Percentiles rank a stretch among this genome's conserved stretches.
These are phyloP conservation scores for Anabacerthia variegaticeps DNA, from an alignment of 2,797 vertebrate species.

Conservation along the genomic window DNA sequence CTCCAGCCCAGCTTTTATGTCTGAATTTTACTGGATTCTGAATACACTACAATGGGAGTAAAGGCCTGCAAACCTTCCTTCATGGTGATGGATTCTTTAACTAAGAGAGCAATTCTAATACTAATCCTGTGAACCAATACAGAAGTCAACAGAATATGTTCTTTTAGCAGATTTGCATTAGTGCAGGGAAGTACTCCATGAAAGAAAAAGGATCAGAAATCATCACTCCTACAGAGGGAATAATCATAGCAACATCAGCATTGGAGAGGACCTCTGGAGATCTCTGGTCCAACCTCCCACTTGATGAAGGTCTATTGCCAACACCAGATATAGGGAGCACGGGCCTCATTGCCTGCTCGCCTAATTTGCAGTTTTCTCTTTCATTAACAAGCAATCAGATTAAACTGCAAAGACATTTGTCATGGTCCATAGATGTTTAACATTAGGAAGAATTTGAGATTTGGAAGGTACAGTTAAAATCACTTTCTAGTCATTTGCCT, in stretches of 20 bases:
- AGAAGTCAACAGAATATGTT: neutral
- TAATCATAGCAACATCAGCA: neutral
- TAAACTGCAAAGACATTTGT: neutral
- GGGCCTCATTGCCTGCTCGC: neutral
- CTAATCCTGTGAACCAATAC: neutral
- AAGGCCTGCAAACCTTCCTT: neutral
- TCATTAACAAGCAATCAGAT: neutral
- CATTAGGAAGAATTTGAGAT: neutral
- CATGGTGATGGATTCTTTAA: neutral
- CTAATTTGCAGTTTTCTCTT: neutral
- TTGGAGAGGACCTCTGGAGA: neutral
- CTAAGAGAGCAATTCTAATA: neutral
- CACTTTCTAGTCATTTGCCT: neutral
- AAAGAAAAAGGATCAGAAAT: neutral
- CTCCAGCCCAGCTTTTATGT: neutral
- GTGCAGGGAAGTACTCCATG: neutral
- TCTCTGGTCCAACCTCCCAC: neutral
- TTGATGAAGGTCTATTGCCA: neutral
- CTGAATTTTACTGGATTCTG: neutral
- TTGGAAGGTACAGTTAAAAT: neutral
- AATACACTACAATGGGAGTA: neutral
- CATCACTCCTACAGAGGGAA: neutral
- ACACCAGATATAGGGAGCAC: neutral
- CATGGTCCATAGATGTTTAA: neutral
- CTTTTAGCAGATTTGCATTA: neutral